Percentiles rank a stretch among this genome's conserved stretches.
Evolutionary conservation across 2,113 vertebrate genomes (phyloP).

Genomic region (Stigmatopora argus): DNA sequence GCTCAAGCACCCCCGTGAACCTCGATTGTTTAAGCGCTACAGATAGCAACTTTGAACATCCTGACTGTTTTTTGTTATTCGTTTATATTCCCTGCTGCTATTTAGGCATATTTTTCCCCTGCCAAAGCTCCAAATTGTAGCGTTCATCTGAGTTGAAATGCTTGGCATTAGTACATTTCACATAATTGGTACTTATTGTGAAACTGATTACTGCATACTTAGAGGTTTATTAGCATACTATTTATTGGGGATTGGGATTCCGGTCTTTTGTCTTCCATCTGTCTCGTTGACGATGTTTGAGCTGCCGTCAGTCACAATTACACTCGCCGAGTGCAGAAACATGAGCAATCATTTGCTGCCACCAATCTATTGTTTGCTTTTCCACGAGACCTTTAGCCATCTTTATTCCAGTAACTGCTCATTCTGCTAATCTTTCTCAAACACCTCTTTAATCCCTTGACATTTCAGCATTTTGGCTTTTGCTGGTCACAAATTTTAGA

Average conservation of each 20-base stretch:
- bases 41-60: too few species aligned
- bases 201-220: background rate
- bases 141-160: background rate
- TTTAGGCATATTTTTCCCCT: background rate
- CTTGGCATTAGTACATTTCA: background rate
- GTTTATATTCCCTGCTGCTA: background rate
- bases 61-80: too few species aligned
- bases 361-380: background rate
- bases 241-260: background rate
- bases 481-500: background rate
- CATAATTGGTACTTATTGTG: background rate
- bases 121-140: background rate
- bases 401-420: background rate
- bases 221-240: background rate
- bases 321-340: background rate
- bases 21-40: too few species aligned
- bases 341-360: background rate
- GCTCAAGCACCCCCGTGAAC: too few species aligned
- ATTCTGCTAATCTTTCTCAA: background rate
- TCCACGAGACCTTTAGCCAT: background rate
- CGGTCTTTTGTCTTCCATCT: background rate
- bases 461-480: constrained; percentile 1
- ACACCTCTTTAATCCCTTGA: background rate
- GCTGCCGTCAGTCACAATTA: background rate
- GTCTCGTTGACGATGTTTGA: background rate